Evolutionary conservation across 1,140 invertebrate genomes (phyloP), one percentile per base, ranked within the genome.

Genomic region (Nebria ingens): DNA sequence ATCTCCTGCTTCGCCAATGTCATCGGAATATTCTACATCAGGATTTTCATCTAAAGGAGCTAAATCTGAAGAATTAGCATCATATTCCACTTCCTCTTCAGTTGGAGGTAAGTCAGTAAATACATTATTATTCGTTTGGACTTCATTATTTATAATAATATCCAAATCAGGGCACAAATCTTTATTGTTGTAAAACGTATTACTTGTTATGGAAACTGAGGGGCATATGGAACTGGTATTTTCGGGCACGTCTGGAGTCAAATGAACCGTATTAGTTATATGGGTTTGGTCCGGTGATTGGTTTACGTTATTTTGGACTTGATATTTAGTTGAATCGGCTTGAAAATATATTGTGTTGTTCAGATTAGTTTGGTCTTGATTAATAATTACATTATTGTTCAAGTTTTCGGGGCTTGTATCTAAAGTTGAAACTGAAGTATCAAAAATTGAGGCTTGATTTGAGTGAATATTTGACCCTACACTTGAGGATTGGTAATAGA

Each of bases 181-280:
- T 45, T 45, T 45, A n/a, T n/a, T n/a, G 40, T 45, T 45, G 15
- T 45, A 45, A 45, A 45, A 4, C 3, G 40, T 45, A 17, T 45
- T 45, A 4, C 9, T 12, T 11, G 40, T 11, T 45, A 45, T 17
- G 4, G 40, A 12, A 12, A 45, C 15, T 12, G 17, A 9, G 17
- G 40, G 40, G 17, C 40, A 45, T n/a, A 34, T 6, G 6, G 25
- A 34, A n/a, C 25, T 34, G 6, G 25, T 34, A 9, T 34, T 34
- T n/a, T 9, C 6, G 6, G 25, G 25, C n/a, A 34, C 25, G n/a
- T 34, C 25, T n/a, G 25, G 25, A 34, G 25, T n/a, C n/a, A n/a
- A n/a, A n/a, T n/a, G n/a, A n/a, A n/a, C n/a, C n/a, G n/a, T n/a
- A n/a, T n/a, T n/a, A n/a, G n/a, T n/a, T n/a, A n/a, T n/a, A n/a